Base-by-base conservation (phyloP, 2,797 vertebrate genomes). In the Semaprochilodus insignis region DNA sequence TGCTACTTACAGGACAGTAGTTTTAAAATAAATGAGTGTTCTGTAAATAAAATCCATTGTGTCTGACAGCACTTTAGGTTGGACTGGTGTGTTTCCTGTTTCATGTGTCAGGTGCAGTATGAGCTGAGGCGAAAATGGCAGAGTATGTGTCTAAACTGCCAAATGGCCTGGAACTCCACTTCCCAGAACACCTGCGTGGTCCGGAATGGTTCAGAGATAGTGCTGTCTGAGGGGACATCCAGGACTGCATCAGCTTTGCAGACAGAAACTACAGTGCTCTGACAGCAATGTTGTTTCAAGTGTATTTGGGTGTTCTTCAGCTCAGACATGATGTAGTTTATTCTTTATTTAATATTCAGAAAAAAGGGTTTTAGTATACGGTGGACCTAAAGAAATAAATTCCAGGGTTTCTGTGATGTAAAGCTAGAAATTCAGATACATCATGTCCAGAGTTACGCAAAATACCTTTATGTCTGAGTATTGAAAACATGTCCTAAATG, bases 101-200 rank as follows among this genome's bases (percentile, higher is more conserved):
- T 63, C 15, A 5, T 21, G 54, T 19, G 19, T 1, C 60, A 63
- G 60, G 60, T 63, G 25, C 60, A 31, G 25, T 31, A n/a, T 31
- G 60, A 63, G 14, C 60, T 63, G 25, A 63, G 25, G 13, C 14
- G 60, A 17, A 63, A 63, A 15, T 63, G 14, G 57, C 66, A 52
- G 60, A 63, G 60, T 63, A 40, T 69, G 2, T 21, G 23, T 40
- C 17, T 62, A 27, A 63, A 63, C 60, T 63, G 60, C 25, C 60
- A 63, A 63, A 63, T 63, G 60, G 60, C 60, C 60, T 63, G 60
- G 60, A 31, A 63, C 25, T 63, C 25, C 25, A 63, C 60, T 27
- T 63, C 60, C 14, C 60, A 17, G 13, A 63, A 27, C 31, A 2
- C 60, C 14, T 63, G 60, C 15, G 60, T 62, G 23, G 23, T 62